A percentile compares a stretch with the other conserved stretches of the same genome.
These are phyloP conservation scores for Lamproptera curius DNA, from an alignment of 2,888 invertebrate species.

Conservation along the genomic window DNA sequence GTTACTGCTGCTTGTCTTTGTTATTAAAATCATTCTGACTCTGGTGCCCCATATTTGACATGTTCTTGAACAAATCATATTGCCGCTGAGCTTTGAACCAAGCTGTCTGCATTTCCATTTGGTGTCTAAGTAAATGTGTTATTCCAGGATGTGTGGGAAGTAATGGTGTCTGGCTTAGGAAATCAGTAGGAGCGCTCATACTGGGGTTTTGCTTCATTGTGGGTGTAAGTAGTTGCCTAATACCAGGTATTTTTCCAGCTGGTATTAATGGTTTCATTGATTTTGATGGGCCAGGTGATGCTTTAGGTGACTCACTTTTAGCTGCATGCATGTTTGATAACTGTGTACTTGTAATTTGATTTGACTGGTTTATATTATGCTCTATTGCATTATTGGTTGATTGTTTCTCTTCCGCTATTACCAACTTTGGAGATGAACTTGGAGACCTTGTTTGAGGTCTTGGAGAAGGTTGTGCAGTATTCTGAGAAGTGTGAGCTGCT, in stretches of 20 bases:
- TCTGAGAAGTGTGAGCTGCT: constrained; percentile 44
- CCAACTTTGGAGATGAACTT: constrained; percentile 71
- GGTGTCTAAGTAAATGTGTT: constrained; percentile 46
- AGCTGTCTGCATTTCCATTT: constrained; percentile 61
- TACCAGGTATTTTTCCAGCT: constrained; percentile 47
- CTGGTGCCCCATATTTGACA: constrained; percentile 60
- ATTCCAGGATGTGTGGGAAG: constrained; percentile 48
- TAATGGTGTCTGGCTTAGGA: constrained; percentile 47
- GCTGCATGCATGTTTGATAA: constrained; percentile 45
- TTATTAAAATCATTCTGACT: constrained; percentile 59
- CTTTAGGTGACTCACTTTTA: constrained; percentile 52
- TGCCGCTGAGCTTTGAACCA: constrained; percentile 65
- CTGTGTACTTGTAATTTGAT: constrained; percentile 65
- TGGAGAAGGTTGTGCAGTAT: constrained; percentile 55
- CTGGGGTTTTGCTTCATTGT: constrained; percentile 44
- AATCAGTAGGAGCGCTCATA: constrained; percentile 49
- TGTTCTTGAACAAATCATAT: constrained; percentile 61
- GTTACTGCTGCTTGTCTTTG: constrained; percentile 53
- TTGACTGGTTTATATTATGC: constrained; percentile 56
- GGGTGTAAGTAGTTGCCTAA: constrained; percentile 52
- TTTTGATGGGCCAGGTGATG: constrained; percentile 58
- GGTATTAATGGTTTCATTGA: constrained; percentile 48
- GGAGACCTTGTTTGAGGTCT: constrained; percentile 71
- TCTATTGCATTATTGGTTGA: constrained; percentile 43
- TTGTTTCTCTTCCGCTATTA: constrained; percentile 73